These are phyloP conservation scores for Sicus ferrugineus DNA, from an alignment of 2,888 invertebrate genomes.

Conservation along the genomic window DNA sequence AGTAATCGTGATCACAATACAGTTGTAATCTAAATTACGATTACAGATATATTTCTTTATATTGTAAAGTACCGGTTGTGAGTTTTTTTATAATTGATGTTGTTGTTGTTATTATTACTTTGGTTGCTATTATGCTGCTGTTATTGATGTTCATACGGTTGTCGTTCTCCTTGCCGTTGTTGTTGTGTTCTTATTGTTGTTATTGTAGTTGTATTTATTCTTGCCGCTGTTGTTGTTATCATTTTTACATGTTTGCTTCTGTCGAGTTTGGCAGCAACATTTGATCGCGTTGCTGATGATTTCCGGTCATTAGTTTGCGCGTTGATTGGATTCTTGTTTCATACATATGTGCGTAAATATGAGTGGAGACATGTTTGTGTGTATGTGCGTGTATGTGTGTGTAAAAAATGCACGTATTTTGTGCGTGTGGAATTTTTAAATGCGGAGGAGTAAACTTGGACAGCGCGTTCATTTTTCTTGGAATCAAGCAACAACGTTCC, in stretches of 20 bases:
- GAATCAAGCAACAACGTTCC: slow-evolving; percentile 10
- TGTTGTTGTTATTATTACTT: too few relatives aligned
- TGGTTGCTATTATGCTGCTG: too few relatives aligned
- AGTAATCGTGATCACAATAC: too few relatives aligned
- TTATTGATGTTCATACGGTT: neutral
- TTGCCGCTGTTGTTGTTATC: neutral
- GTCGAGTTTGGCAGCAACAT: slow-evolving; percentile 44
- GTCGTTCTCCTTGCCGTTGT: neutral
- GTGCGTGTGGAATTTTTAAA: neutral
- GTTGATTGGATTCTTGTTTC: neutral
- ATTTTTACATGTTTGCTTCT: neutral
- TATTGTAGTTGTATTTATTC: too few relatives aligned
- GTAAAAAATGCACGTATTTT: neutral
- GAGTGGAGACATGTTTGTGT: neutral
- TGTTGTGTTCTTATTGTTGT: neutral
- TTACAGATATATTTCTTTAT: too few relatives aligned
- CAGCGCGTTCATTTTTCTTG: slow-evolving; percentile 28
- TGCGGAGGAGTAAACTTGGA: neutral
- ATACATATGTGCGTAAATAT: neutral
- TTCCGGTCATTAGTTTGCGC: slow-evolving; percentile 51
- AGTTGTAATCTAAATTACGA: too few relatives aligned
- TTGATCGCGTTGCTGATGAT: slow-evolving; percentile 51
- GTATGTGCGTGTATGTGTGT: neutral
- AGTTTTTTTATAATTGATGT: too few relatives aligned
- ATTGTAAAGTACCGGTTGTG: too few relatives aligned